Evolutionary conservation across 2,797 vertebrate genomes (phyloP).

Genomic region (Diplodus puntazzo): DNA sequence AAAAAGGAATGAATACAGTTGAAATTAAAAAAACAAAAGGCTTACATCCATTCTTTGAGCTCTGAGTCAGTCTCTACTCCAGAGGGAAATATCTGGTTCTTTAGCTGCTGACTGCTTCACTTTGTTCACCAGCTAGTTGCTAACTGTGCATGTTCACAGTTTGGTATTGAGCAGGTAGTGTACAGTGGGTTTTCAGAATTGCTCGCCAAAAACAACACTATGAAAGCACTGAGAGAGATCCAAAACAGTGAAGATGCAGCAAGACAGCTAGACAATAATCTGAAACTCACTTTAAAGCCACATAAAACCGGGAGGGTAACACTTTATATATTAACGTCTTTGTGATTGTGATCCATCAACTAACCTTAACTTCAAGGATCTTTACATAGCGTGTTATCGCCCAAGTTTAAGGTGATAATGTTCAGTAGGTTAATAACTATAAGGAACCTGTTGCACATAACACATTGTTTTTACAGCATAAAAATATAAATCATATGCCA

Average conservation of each 20-base stretch:
- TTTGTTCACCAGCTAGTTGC: not conserved
- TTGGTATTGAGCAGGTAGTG: not conserved
- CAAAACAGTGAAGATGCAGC: too few relatives aligned
- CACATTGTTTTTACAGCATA: too few relatives aligned
- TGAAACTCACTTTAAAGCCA: not conserved
- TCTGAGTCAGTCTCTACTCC: not conserved
- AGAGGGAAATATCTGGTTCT: not conserved
- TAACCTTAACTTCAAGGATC: too few relatives aligned
- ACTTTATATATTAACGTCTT: too few relatives aligned
- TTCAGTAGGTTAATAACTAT: too few relatives aligned
- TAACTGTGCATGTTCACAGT: not conserved
- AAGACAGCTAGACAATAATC: not conserved
- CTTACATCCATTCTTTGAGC: too few relatives aligned
- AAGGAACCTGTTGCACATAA: too few relatives aligned
- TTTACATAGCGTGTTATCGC: too few relatives aligned
- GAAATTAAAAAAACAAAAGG: not conserved
- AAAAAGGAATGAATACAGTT: not conserved
- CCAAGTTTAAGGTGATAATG: too few relatives aligned
- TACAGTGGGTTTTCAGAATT: not conserved
- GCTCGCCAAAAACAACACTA: too few relatives aligned
- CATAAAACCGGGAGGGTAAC: not conserved
- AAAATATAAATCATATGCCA: not conserved
- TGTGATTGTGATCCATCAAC: too few relatives aligned
- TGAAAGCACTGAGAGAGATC: too few relatives aligned
- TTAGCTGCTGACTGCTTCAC: not conserved